phyloP scores from a whole-genome alignment of 2,888 invertebrate genomes.

The Campoplex nolae region DNA sequence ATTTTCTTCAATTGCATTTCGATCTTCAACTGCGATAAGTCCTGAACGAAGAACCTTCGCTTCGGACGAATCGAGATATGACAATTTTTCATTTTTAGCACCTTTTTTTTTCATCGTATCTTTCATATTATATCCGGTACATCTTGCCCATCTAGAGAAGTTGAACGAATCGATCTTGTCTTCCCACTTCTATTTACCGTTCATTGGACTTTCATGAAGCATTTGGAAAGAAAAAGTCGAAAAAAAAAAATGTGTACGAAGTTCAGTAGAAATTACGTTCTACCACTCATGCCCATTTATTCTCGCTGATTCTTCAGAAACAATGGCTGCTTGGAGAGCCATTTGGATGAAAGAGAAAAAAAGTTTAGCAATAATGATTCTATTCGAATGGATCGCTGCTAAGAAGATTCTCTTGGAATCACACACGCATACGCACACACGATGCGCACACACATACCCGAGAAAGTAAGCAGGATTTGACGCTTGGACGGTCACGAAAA shows the following conservation, averaged over 20 bases:
- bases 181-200: background rate
- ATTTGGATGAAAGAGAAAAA: slow-evolving; percentile 23
- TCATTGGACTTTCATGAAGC: background rate
- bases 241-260: slow-evolving; percentile 1
- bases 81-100: slow-evolving; percentile 5
- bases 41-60: background rate
- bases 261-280: background rate
- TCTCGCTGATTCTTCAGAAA: slow-evolving; percentile 36
- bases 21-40: slow-evolving; percentile 26
- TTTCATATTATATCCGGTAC: slow-evolving; percentile 5
- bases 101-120: slow-evolving; percentile 14
- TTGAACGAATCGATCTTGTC: background rate
- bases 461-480: slow-evolving; percentile 43
- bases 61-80: background rate
- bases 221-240: background rate
- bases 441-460: background rate
- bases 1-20: slow-evolving; percentile 26
- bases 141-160: background rate
- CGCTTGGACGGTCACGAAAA: slow-evolving; percentile 56
- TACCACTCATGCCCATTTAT: slow-evolving; percentile 2
- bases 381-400: slow-evolving; percentile 44
- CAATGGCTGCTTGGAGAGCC: slow-evolving; percentile 19
- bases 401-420: slow-evolving; percentile 41
- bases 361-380: slow-evolving; percentile 45
- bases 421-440: slow-evolving; percentile 7